Evolutionary conservation across 1,140 invertebrate genomes (phyloP).

Genomic region (Drosophila pseudoananassae): DNA sequence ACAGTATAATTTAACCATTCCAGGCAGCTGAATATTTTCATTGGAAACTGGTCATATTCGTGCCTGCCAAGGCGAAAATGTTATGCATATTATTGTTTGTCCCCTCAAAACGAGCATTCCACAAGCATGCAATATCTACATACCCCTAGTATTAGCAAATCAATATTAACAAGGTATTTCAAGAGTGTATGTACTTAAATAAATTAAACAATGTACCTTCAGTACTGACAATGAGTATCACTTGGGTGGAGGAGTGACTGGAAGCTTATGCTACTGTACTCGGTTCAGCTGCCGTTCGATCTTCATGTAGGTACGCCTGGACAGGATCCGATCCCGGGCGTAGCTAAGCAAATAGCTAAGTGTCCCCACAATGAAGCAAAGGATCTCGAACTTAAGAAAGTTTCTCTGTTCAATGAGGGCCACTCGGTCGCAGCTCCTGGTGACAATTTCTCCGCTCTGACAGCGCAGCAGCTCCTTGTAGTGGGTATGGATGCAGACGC

Average conservation of each 20-base stretch:
- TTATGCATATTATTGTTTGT: slow-evolving; percentile 59
- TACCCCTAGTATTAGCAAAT: slow-evolving; percentile 58
- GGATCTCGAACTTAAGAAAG: slow-evolving; percentile 93
- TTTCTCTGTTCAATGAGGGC: slow-evolving; percentile 90
- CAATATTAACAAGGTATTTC: slow-evolving; percentile 63
- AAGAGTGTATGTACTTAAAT: slow-evolving; percentile 67
- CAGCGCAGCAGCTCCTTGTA: slow-evolving; percentile 90
- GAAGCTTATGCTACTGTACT: slow-evolving; percentile 60
- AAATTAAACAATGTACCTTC: slow-evolving; percentile 72
- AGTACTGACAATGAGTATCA: slow-evolving; percentile 64
- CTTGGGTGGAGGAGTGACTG: slow-evolving; percentile 2
- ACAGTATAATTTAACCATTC: slow-evolving; percentile 17
- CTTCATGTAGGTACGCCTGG: slow-evolving; percentile 84
- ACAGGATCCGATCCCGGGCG: slow-evolving; percentile 75
- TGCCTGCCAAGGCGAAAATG: slow-evolving; percentile 46
- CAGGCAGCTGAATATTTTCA: slow-evolving; percentile 31
- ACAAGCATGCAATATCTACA: slow-evolving; percentile 63
- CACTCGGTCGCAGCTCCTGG: slow-evolving; percentile 88
- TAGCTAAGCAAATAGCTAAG: slow-evolving; percentile 78
- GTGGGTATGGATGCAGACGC: slow-evolving; percentile 89
- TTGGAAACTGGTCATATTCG: slow-evolving; percentile 20
- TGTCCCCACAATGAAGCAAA: slow-evolving; percentile 89
- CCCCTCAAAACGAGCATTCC: slow-evolving; percentile 50
- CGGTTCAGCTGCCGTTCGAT: slow-evolving; percentile 85
- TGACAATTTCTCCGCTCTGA: slow-evolving; percentile 88